A percentile compares a stretch with the other conserved stretches of the same genome.
Conservation (phyloP, 2,797 vertebrate species). For the Leucoraja ocellata region DNA sequence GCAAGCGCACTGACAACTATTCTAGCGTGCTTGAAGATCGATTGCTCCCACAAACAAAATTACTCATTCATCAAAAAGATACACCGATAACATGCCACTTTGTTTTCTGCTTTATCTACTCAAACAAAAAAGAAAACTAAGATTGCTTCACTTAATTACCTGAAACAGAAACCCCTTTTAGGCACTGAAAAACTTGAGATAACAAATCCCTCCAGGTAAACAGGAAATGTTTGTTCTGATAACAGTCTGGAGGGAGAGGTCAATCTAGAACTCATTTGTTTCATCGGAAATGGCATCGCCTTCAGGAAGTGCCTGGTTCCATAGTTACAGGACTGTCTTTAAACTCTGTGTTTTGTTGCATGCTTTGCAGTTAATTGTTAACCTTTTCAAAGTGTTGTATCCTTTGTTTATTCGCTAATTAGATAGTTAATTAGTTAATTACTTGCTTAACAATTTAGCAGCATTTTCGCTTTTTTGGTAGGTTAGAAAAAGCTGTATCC, state of each 20-base stretch:
- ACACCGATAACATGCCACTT: neutral
- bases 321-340: conserved; percentile 8
- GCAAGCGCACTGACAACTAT: neutral
- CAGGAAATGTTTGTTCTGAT: conserved; percentile 36
- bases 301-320: conserved; percentile 31
- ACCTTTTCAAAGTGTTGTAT: neutral
- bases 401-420: neutral
- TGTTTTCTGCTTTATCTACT: neutral
- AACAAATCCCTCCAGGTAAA: conserved; percentile 25
- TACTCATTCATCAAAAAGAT: neutral
- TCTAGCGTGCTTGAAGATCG: neutral
- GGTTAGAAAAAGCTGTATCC: neutral
- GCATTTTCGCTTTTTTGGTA: neutral
- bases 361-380: neutral
- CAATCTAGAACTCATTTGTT: conserved; percentile 17
- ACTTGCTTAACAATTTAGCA: neutral
- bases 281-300: conserved; percentile 32
- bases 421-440: neutral
- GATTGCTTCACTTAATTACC: conserved; percentile 30
- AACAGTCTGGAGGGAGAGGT: conserved; percentile 24
- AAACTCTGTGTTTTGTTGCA: neutral
- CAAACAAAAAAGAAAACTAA: conserved; percentile 12
- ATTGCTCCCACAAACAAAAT: neutral
- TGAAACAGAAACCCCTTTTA: neutral
- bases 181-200: conserved; percentile 6